Evolutionary conservation across 2,888 invertebrate genomes (phyloP).

Genomic region (Ectemnius continuus): DNA sequence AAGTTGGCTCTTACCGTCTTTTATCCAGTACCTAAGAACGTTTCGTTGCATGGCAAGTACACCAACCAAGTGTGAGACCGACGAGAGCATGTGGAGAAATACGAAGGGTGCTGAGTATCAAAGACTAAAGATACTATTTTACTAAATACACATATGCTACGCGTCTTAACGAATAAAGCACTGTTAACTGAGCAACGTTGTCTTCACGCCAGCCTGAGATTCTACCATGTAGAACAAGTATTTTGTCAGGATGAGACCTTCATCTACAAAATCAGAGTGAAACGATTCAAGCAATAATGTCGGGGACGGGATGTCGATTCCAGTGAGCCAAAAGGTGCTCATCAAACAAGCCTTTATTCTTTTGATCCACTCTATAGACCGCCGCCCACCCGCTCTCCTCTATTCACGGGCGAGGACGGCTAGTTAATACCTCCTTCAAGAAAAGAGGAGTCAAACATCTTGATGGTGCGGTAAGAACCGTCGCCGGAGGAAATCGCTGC

Average conservation of each 20-base stretch:
- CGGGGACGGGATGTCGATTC: not conserved
- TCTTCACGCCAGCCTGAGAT: not conserved
- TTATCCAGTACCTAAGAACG: slow-evolving; percentile 6
- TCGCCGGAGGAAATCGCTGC: not conserved
- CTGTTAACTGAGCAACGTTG: slow-evolving; percentile 3
- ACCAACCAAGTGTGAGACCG: not conserved
- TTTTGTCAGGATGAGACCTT: too few relatives aligned
- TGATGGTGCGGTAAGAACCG: not conserved
- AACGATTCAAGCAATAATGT: too few relatives aligned
- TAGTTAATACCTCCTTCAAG: not conserved
- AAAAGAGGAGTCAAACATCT: not conserved
- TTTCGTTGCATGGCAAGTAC: slow-evolving; percentile 3
- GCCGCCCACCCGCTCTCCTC: not conserved
- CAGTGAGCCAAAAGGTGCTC: not conserved
- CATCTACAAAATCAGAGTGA: too few relatives aligned
- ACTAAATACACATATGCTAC: slow-evolving; percentile 15
- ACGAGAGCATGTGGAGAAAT: slow-evolving; percentile 15
- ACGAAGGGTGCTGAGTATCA: slow-evolving; percentile 36
- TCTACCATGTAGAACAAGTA: not conserved
- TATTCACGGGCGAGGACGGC: not conserved
- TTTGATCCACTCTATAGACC: not conserved
- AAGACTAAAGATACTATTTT: slow-evolving; percentile 34
- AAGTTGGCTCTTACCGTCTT: slow-evolving; percentile 1
- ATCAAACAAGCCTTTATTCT: slow-evolving; percentile 1
- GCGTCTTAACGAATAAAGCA: slow-evolving; percentile 15